Evolutionary conservation across 2,113 vertebrate genomes (phyloP), one percentile per base, ranked within the genome.

Genomic region (Brachyhypopomus occidentalis): DNA sequence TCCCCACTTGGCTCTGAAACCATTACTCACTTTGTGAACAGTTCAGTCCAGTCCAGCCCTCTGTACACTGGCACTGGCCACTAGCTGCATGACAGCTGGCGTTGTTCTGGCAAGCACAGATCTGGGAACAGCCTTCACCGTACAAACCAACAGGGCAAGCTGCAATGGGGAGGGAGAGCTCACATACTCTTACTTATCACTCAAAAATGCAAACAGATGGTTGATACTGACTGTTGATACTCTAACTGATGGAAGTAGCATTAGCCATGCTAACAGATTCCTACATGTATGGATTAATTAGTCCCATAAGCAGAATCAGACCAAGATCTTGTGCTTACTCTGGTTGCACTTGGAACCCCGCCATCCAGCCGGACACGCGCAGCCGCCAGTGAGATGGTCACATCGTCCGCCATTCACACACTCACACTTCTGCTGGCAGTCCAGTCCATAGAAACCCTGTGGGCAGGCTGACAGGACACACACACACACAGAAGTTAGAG

Each of bases 391-490:
- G 55, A 88, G 30, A 0, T 92, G 92, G 67, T 96, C 89, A 2
- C 97, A 98, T 73, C 5, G 80, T 3, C 90, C 95, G 0, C 95
- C 96, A 0, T 95, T 93, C 1, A 91, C 80, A 89, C 97, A 98
- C 84, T 89, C 58, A 38, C 97, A 98, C 83, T 90, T 88, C 2
- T 87, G 38, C n/a, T n/a, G 92, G 67, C 97, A 98, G 74, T 98
- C 97, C 82, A 95, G 58, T 0, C 96, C 97, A 0, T 94, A 95
- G 90, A 97, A 98, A 20, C 96, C 97, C 1, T 95, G 92, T 0
- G 97, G 97, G 88, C 97, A 98, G 0, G 93, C 97, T 98, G 90
- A 85, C n/a, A 74, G 34, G 77, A 73, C 38, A 70, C 41, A 45
- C 36, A 82, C 11, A 77, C 20, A 17, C 22, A 23, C 22, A 23